A percentile compares a stretch with the other conserved stretches of the same genome.
These are phyloP conservation scores for Microchrysa polita DNA, from an alignment of 2,888 invertebrate species.

Conservation along the genomic window DNA sequence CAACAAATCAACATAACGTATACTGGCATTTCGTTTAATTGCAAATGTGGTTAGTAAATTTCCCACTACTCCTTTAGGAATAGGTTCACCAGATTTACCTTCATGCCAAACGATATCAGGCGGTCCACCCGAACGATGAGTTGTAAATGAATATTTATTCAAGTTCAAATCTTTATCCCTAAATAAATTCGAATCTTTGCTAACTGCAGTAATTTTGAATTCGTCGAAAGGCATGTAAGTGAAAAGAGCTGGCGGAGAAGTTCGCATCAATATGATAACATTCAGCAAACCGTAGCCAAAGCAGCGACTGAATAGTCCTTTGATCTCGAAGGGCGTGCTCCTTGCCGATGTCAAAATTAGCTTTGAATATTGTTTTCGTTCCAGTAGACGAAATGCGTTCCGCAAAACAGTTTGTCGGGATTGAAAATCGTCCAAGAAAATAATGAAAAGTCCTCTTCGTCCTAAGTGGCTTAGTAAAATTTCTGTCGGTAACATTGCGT, in stretches of 20 bases:
- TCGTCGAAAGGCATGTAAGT: conserved; percentile 2
- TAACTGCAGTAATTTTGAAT: background rate
- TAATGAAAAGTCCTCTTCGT: background rate
- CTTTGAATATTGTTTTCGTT: too few relatives aligned
- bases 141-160: background rate
- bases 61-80: background rate
- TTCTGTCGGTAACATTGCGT: background rate
- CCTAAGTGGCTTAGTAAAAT: background rate
- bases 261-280: background rate
- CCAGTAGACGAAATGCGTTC: too few relatives aligned
- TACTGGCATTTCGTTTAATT: conserved; percentile 1
- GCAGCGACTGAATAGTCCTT: too few relatives aligned
- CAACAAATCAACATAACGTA: background rate
- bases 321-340: too few relatives aligned
- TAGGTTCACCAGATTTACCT: background rate
- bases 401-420: too few relatives aligned
- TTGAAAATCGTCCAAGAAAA: too few relatives aligned
- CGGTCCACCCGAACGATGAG: background rate
- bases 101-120: background rate
- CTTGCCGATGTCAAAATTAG: too few relatives aligned
- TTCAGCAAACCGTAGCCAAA: background rate
- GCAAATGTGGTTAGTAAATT: background rate
- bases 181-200: background rate
- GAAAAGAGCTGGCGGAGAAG: background rate
- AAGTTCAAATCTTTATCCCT: background rate